These are phyloP conservation scores for Onychorhynchus coronatus DNA, from an alignment of 2,113 vertebrate genomes.

Conservation along the genomic window DNA sequence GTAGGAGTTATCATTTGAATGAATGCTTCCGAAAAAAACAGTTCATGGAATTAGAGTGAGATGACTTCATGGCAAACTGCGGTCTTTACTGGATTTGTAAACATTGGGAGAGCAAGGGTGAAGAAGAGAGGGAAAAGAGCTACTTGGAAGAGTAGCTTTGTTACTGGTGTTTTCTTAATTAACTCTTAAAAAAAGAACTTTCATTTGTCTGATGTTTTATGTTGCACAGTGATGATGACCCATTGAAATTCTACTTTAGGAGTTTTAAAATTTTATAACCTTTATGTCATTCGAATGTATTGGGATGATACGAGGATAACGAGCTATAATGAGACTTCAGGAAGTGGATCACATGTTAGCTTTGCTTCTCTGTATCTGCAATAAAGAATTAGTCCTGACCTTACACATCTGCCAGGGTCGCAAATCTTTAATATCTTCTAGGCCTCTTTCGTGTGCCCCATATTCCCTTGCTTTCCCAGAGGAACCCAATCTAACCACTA, in stretches of 20 bases:
- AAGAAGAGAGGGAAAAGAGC: neutral
- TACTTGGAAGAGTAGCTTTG: neutral
- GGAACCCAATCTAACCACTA: neutral
- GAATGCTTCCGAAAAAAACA: neutral
- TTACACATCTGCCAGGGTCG: neutral
- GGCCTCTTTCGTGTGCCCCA: neutral
- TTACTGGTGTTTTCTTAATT: neutral
- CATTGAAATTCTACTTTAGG: neutral
- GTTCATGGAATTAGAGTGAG: neutral
- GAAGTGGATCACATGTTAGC: neutral
- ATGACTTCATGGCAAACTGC: rapidly evolving
- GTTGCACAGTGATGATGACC: neutral
- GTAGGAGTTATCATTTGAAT: neutral
- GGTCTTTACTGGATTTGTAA: neutral
- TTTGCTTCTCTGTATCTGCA: neutral
- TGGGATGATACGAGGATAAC: rapidly evolving
- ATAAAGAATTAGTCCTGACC: neutral
- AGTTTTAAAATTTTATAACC: neutral
- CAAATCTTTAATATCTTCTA: neutral
- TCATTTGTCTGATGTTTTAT: rapidly evolving
- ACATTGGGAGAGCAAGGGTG: neutral
- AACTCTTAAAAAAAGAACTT: neutral
- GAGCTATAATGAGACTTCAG: neutral
- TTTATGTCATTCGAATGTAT: neutral
- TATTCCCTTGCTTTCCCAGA: neutral